Evolutionary conservation across 92 coral and sea anemone species (phyloP).

Genomic region (Parazoanthus darwini): DNA sequence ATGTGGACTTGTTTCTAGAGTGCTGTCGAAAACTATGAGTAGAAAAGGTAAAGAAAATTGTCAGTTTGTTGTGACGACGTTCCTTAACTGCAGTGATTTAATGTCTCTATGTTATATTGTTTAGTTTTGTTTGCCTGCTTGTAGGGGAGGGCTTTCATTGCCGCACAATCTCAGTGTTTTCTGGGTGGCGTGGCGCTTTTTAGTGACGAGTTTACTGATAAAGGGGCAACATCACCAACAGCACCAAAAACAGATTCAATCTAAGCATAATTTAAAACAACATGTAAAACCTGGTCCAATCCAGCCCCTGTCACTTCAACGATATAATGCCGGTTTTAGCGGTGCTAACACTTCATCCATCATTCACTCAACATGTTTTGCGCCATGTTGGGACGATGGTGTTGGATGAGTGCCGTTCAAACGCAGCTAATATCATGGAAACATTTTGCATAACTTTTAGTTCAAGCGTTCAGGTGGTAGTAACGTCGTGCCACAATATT

Average conservation of each 20-base stretch:
- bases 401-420: conserved; percentile 2
- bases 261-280: neutral
- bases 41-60: conserved; percentile 56
- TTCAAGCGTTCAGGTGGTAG: conserved; percentile 9
- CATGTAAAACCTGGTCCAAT: conserved; percentile 9
- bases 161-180: conserved; percentile 1
- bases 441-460: conserved; percentile 2
- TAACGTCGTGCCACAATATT: conserved; percentile 12
- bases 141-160: neutral
- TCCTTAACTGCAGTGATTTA: conserved; percentile 6
- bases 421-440: neutral
- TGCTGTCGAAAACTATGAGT: conserved; percentile 94
- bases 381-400: conserved; percentile 11
- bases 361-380: conserved; percentile 7
- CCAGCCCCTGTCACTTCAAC: conserved; percentile 1
- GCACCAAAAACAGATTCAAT: conserved; percentile 15
- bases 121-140: neutral
- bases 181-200: conserved; percentile 4
- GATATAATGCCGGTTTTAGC: conserved; percentile 2
- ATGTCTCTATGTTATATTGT: conserved; percentile 4
- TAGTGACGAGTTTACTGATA: conserved; percentile 10
- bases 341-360: conserved; percentile 8
- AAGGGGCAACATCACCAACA: neutral
- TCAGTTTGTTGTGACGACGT: conserved; percentile 11
- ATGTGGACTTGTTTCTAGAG: conserved; percentile 90